Conservation (phyloP, 2,797 vertebrate genomes). For the Coregonus suidteri region DNA sequence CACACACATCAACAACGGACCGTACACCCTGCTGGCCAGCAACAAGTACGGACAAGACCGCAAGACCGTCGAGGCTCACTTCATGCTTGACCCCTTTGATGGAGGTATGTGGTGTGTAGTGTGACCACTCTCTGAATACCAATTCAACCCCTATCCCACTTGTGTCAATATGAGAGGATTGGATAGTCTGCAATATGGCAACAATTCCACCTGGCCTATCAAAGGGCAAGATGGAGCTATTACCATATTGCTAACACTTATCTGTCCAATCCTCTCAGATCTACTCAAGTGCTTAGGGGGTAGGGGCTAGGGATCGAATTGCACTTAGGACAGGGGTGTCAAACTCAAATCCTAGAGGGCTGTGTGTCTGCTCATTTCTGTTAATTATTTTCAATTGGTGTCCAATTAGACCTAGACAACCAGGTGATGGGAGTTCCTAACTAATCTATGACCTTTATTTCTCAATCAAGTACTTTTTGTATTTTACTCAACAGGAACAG, state of each 20-base stretch:
- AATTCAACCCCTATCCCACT: neutral
- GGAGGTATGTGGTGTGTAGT: conserved; percentile 79
- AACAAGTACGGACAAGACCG: conserved; percentile 84
- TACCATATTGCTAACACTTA: neutral
- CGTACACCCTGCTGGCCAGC: conserved; percentile 85
- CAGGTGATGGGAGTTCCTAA: neutral
- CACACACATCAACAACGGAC: conserved; percentile 94
- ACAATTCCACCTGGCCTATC: neutral
- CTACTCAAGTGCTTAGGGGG: neutral
- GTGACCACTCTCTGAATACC: neutral
- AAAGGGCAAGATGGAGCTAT: neutral
- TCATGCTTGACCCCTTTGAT: conserved; percentile 86
- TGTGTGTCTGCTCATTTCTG: neutral
- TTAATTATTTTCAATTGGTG: neutral
- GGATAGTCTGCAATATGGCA: neutral
- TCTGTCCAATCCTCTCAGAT: neutral
- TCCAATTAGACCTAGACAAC: neutral
- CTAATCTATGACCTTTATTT: neutral
- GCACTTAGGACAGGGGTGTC: neutral
- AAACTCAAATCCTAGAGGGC: neutral
- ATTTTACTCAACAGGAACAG: conserved; percentile 47
- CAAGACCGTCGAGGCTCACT: conserved; percentile 86
- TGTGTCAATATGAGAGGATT: neutral
- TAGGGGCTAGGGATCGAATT: neutral
- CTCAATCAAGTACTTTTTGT: conserved; percentile 2